phyloP scores from a whole-genome alignment of 2,888 invertebrate species.

The Papilio demoleus region DNA sequence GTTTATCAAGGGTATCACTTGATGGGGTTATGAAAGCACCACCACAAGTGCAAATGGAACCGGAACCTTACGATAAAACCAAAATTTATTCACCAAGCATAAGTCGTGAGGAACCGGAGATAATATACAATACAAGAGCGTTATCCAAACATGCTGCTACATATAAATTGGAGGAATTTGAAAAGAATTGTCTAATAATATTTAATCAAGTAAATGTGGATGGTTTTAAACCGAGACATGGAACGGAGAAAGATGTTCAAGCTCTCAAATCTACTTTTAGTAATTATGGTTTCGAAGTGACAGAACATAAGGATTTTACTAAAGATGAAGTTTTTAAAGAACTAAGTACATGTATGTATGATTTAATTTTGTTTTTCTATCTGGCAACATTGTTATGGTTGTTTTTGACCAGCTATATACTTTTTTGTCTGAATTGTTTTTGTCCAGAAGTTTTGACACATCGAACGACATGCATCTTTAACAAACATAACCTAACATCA shows the following conservation, averaged over 20 bases:
- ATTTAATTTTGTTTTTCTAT: background rate
- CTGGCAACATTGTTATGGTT: background rate
- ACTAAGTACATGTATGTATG: slow-evolving; percentile 58
- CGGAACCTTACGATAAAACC: slow-evolving; percentile 35
- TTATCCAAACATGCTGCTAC: slow-evolving; percentile 58
- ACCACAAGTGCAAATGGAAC: slow-evolving; percentile 30
- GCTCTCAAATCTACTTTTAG: slow-evolving; percentile 59
- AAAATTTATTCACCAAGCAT: slow-evolving; percentile 5
- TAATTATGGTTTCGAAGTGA: slow-evolving; percentile 62
- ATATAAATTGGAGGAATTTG: slow-evolving; percentile 67
- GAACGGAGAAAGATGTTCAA: slow-evolving; percentile 64
- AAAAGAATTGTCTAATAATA: slow-evolving; percentile 66
- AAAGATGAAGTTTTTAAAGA: slow-evolving; percentile 58
- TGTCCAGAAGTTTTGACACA: too few relatives aligned
- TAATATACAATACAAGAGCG: slow-evolving; percentile 51
- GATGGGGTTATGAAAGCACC: slow-evolving; percentile 36
- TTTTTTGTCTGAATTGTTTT: too few relatives aligned
- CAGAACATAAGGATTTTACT: slow-evolving; percentile 57
- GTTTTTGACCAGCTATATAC: too few relatives aligned
- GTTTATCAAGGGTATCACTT: slow-evolving; percentile 16
- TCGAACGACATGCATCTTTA: too few relatives aligned
- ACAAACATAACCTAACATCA: too few relatives aligned
- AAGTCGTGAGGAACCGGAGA: slow-evolving; percentile 16
- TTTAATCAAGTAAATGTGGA: slow-evolving; percentile 66
- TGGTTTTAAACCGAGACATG: slow-evolving; percentile 59